Conservation (phyloP, 1,140 invertebrate genomes). For the Scaptodrosophila lebanonensis region DNA sequence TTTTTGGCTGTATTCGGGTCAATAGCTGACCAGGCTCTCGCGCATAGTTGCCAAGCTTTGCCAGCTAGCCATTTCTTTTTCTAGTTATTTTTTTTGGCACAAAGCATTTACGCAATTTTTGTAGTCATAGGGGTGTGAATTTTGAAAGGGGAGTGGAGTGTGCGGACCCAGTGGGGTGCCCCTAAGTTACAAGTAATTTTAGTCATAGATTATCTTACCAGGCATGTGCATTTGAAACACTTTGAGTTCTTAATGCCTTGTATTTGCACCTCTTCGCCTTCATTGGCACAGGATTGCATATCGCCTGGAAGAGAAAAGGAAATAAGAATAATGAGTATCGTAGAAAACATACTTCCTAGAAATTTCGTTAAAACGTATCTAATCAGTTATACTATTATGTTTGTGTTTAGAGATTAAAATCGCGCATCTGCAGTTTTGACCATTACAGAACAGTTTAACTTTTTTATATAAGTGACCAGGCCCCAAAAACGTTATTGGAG, state of each 20-base stretch:
- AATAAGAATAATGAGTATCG: slow-evolving; percentile 18
- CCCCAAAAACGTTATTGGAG: no score
- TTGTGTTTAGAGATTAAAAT: no score
- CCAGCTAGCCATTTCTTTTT: not conserved
- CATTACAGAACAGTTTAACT: no score
- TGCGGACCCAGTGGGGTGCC: no score
- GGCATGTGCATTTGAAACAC: slow-evolving; percentile 67
- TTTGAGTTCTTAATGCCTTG: slow-evolving; percentile 53
- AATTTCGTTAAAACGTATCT: no score
- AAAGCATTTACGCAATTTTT: slow-evolving; percentile 32
- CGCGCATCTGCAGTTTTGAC: no score
- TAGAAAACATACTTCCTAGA: no score
- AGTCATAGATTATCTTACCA: slow-evolving; percentile 64
- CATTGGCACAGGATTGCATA: slow-evolving; percentile 65
- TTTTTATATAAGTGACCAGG: no score
- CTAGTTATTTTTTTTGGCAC: slow-evolving; percentile 38
- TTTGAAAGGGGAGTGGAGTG: no score
- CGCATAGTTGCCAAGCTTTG: no score
- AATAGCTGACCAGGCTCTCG: slow-evolving; percentile 33
- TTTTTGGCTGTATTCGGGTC: slow-evolving; percentile 39
- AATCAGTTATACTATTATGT: no score
- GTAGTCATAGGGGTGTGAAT: not conserved
- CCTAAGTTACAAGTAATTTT: no score
- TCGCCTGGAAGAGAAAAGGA: slow-evolving; percentile 41
- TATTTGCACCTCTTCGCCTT: slow-evolving; percentile 63